Evolutionary conservation across 92 coral and sea anemone genomes (phyloP), one percentile per base, ranked within the genome.

Genomic region (Bergia sp.): DNA sequence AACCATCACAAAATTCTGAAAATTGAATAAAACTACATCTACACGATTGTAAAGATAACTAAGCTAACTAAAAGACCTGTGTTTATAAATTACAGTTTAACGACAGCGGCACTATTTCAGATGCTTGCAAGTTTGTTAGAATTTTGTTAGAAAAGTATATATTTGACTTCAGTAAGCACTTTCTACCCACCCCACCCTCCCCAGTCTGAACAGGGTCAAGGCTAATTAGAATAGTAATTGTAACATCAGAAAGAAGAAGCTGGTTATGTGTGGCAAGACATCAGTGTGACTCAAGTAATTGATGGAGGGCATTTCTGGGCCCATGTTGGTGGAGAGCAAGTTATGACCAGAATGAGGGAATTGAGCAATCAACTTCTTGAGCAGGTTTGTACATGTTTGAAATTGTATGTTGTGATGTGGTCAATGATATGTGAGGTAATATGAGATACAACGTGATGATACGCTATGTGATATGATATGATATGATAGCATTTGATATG

Each of bases 271-370:
- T 95, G 99, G 99, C 91, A 91, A 42, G 99, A 97, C 44, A 77
- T 97, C 36, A 87, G 41, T 4, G 93, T 95, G 50, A 88, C 93
- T 42, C 92, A 96, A 21, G 97, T 97, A 43, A 89, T 94, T 77
- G 98, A 97, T 88, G 98, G 97, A 41, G 95, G 98, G 65, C 99
- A 95, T 72, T 97, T 97, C 80, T 97, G 99, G 99, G 99, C 98
- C 18, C 97, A 95, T 55, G 92, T 97, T 43, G 99, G 99, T 45
- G 98, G 98, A 73, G 96, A 95, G 82, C 85, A 74, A 7, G 93
- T 91, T 6, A 38, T 67, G 36, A 72, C 90, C 16, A 95, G 86
- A 83, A 87, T 97, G 57, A 73, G 21, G 66, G 91, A 87, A 53
- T 90, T 97, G 4, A 79, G 76, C 38, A 87, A 43, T 55, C 80